phyloP scores from a whole-genome alignment of 1,140 invertebrate genomes.

The Oscheius sp. region DNA sequence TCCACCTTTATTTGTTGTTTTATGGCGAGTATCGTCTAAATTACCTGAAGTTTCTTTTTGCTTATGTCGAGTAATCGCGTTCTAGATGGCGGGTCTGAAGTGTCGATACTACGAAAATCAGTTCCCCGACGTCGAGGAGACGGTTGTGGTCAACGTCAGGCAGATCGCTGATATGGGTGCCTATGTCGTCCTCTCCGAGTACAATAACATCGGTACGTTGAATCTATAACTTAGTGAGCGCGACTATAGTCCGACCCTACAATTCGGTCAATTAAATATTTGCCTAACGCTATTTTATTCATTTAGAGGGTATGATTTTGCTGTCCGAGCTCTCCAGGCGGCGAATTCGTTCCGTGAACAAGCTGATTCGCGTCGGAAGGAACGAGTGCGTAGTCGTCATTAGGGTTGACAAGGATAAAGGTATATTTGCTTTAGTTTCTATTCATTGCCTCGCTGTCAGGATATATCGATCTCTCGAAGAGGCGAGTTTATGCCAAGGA shows the following conservation, averaged over 20 bases:
- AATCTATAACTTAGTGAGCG: no score
- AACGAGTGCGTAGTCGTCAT: conserved; percentile 99
- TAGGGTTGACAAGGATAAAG: conserved; percentile 98
- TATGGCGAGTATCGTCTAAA: no score
- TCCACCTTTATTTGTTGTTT: no score
- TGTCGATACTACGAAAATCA: conserved; percentile 97
- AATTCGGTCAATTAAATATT: not conserved
- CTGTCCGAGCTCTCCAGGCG: conserved; percentile 90
- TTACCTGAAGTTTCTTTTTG: not conserved
- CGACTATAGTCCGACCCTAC: not conserved
- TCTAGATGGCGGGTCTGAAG: conserved; percentile 71
- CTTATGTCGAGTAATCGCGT: conserved; percentile 69
- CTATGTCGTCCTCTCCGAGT: conserved; percentile 94
- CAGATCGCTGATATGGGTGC: conserved; percentile 99
- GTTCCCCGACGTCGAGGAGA: conserved; percentile 97
- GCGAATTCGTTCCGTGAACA: conserved; percentile 98
- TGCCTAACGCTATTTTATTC: not conserved
- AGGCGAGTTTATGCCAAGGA: conserved; percentile 95
- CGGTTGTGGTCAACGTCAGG: conserved; percentile 97
- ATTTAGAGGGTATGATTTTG: conserved; percentile 66
- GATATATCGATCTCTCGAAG: conserved; percentile 99
- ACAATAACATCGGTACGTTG: conserved; percentile 87
- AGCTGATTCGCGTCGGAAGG: conserved; percentile 95
- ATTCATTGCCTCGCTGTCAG: conserved; percentile 63
- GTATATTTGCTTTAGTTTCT: conserved; percentile 64